Evolutionary conservation across 2,113 vertebrate genomes (phyloP).

Genomic region (human): GRCh38 chr5:50848501-50849000

Average conservation of each 20-base stretch:
- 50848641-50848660: neutral
- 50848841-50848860: no score
- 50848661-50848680: neutral
- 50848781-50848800: neutral
- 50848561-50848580: neutral
- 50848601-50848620: neutral
- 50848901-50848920: neutral
- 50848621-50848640: neutral
- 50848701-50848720: neutral
- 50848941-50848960: neutral
- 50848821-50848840: no score
- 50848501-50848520: neutral
- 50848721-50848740: neutral
- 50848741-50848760: neutral
- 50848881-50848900: neutral
- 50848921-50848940: neutral
- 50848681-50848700: neutral
- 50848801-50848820: neutral
- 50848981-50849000: neutral
- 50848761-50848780: rapidly evolving
- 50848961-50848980: neutral
- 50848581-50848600: neutral
- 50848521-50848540: neutral
- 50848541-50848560: neutral
- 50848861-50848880: neutral